Evolutionary conservation across 2,113 vertebrate species (phyloP), one percentile per base, ranked within the genome.

Genomic region (Orycteropus afer): DNA sequence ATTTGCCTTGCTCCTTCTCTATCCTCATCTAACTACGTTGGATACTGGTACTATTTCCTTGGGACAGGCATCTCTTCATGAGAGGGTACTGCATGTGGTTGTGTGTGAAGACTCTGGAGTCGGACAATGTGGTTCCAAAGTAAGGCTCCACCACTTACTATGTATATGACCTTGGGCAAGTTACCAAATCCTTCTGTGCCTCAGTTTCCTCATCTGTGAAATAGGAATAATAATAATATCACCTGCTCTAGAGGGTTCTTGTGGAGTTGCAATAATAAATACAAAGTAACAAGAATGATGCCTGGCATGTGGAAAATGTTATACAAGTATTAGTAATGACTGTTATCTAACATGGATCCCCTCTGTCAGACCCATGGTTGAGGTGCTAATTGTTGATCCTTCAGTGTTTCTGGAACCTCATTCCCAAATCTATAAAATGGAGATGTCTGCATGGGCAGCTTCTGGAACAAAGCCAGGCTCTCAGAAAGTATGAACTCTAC

Each of bases 381-480:
- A n/a, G 34, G 27, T 69, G 79, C 73, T n/a, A 1, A 1, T 0
- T 2, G 74, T 3, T 8, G 47, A n/a, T 6, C 1, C 0, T 2
- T 22, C 29, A 1, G 6, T 15, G 37, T 23, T 55, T 22, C 51
- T 32, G 10, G 67, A 87, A 18, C 6, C 32, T 77, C 13, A 4
- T 42, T 73, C 61, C 32, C 17, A 25, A 9, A 6, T 45, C 73
- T 42, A 1, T 1, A 55, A 14, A 6, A 40, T 3, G 20, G 65
- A 53, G 17, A 27, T 0, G 1, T 2, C 10, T 13, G 17, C 5
- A 5, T 45, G 49, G 85, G 25, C 45, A 37, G 32, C 25, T 61
- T 40, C 67, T 3, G 18, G 12, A 7, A 27, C 27, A 42, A 23
- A 76, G 85, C n/a, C 4, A 84, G 37, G 34, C 42, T 78, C 8